These are phyloP conservation scores for Aegithalos caudatus DNA, from an alignment of 2,113 vertebrate species.

Conservation along the genomic window DNA sequence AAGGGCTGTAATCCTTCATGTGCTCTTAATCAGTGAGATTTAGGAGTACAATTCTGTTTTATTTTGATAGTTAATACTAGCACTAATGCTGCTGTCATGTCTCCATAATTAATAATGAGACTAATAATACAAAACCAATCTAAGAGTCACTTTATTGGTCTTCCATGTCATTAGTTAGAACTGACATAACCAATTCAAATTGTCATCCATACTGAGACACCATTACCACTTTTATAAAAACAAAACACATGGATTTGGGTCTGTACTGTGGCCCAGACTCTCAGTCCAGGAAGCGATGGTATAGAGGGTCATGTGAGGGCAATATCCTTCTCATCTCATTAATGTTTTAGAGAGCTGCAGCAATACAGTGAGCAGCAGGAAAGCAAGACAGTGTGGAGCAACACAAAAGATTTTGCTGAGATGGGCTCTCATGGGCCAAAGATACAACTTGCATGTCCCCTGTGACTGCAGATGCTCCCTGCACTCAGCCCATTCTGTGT, in stretches of 20 bases:
- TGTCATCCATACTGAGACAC: neutral
- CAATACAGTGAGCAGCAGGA: neutral
- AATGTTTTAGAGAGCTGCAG: neutral
- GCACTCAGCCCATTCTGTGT: neutral
- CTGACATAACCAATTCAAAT: conserved; percentile 45
- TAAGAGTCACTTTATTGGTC: conserved; percentile 40
- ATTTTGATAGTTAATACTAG: conserved; percentile 55
- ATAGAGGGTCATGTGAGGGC: neutral
- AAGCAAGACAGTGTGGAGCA: neutral
- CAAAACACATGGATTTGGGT: neutral
- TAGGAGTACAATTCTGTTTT: conserved; percentile 43
- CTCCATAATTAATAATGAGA: conserved; percentile 56
- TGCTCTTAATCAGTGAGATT: conserved; percentile 36
- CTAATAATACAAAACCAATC: conserved; percentile 42
- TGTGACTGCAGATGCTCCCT: neutral
- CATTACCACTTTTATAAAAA: neutral
- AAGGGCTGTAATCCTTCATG: neutral
- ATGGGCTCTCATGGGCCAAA: neutral
- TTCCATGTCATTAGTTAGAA: conserved; percentile 29
- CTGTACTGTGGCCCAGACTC: neutral
- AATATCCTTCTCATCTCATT: neutral
- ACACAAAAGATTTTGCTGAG: neutral
- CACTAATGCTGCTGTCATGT: conserved; percentile 34
- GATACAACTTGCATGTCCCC: neutral
- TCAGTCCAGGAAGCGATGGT: neutral